Percentiles rank a stretch among this genome's conserved stretches.
Conservation (phyloP, 2,113 vertebrate species). For the Carassius auratus region DNA sequence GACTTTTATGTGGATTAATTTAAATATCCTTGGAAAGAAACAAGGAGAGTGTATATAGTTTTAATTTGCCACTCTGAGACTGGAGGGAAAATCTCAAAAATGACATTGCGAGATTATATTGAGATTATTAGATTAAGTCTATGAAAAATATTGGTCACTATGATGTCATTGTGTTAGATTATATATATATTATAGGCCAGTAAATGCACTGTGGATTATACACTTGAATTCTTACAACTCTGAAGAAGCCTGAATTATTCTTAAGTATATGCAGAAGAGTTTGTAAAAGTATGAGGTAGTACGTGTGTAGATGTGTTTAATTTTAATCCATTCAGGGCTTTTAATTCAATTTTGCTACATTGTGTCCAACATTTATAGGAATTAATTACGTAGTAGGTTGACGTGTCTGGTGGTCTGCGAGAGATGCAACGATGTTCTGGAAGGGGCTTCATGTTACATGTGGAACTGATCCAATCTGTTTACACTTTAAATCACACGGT, state of each 20-base stretch:
- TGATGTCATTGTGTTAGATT: conserved; percentile 2
- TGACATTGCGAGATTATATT: not conserved
- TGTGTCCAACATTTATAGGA: not conserved
- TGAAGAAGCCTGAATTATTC: conserved; percentile 29
- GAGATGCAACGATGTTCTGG: conserved; percentile 1
- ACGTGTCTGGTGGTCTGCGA: conserved; percentile 25
- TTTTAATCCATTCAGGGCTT: conserved; percentile 17
- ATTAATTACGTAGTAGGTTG: conserved; percentile 30
- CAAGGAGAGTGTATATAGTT: conserved; percentile 4
- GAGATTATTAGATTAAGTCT: conserved; percentile 13
- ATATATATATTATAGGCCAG: conserved; percentile 15
- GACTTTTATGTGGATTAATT: not conserved
- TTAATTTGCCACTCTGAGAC: not conserved
- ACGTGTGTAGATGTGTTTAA: not conserved
- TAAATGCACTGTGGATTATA: conserved; percentile 39
- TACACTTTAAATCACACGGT: not conserved
- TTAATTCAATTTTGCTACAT: conserved; percentile 37
- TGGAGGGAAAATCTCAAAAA: not conserved
- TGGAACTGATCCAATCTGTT: conserved; percentile 3
- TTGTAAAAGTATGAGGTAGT: conserved; percentile 15
- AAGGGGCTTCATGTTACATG: not conserved
- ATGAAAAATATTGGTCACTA: not conserved
- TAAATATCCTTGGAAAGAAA: not conserved
- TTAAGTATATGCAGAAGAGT: conserved; percentile 48
- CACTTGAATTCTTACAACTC: conserved; percentile 17